Conservation (phyloP, 2,888 invertebrate species). For the Apoderus coryli region DNA sequence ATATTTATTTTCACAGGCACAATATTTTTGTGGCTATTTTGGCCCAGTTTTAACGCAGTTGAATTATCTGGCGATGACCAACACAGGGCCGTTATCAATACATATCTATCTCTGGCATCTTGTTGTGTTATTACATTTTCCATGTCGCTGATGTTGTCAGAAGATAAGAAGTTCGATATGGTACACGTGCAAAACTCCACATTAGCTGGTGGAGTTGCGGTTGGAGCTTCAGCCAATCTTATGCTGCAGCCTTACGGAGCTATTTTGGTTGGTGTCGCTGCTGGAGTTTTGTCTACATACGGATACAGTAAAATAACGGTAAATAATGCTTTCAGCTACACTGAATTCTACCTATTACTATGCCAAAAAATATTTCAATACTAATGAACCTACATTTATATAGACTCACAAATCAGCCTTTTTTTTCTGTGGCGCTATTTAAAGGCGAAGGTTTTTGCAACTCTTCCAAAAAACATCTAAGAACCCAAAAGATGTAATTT, state of each 20-base stretch:
- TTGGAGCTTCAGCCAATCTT: conserved; percentile 74
- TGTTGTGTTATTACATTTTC: conserved; percentile 74
- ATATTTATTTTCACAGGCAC: conserved; percentile 53
- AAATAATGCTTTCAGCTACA: conserved; percentile 16
- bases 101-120: conserved; percentile 75
- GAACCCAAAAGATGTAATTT: too few relatives aligned
- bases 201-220: conserved; percentile 83
- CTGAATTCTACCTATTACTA: too few relatives aligned
- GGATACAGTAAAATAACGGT: conserved; percentile 69
- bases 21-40: conserved; percentile 88
- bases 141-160: conserved; percentile 60
- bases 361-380: too few relatives aligned
- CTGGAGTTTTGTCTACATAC: conserved; percentile 63
- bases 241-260: conserved; percentile 74
- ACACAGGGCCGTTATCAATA: conserved; percentile 82
- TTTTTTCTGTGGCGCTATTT: too few relatives aligned
- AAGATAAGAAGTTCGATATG: conserved; percentile 71
- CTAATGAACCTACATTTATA: too few relatives aligned
- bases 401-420: too few relatives aligned
- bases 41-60: conserved; percentile 94
- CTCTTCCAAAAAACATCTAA: too few relatives aligned
- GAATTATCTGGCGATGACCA: conserved; percentile 57
- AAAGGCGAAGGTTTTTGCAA: too few relatives aligned
- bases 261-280: conserved; percentile 59
- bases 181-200: conserved; percentile 91